These are phyloP conservation scores for Drosophila pseudotakahashii DNA, from an alignment of 2,888 invertebrate genomes.

Conservation along the genomic window DNA sequence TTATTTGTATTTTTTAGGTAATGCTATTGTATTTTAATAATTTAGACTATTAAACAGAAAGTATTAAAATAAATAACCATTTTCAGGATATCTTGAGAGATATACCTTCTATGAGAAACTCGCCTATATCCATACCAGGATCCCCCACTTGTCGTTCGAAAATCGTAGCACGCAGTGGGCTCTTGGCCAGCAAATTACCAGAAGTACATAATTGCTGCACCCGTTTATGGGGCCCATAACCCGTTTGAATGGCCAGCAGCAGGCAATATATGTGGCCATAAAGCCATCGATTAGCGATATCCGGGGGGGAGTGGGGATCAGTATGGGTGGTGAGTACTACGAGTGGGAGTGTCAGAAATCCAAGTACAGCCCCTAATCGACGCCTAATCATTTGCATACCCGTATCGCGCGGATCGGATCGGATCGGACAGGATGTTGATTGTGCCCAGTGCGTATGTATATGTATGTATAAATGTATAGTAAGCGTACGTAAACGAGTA, in stretches of 20 bases:
- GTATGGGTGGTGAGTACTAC: too few relatives aligned
- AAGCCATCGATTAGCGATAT: constrained; percentile 23
- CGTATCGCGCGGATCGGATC: constrained; percentile 39
- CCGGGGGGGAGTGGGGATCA: neutral
- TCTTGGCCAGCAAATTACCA: constrained; percentile 36
- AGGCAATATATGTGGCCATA: constrained; percentile 26
- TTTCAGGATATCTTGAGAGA: too few relatives aligned
- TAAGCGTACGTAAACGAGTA: constrained; percentile 25
- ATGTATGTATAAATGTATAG: constrained; percentile 12
- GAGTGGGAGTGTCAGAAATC: constrained; percentile 28
- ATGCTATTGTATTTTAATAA: too few relatives aligned
- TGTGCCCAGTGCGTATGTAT: constrained; percentile 32
- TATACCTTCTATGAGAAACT: neutral
- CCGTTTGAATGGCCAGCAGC: constrained; percentile 12
- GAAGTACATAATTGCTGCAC: constrained; percentile 42
- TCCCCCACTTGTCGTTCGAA: neutral
- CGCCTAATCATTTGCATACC: constrained; percentile 65
- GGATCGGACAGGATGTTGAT: constrained; percentile 73
- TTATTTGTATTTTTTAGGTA: too few relatives aligned
- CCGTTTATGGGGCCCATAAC: constrained; percentile 27
- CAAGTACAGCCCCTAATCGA: constrained; percentile 39
- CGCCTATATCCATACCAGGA: neutral
- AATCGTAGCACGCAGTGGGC: constrained; percentile 24
- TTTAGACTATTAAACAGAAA: too few relatives aligned
- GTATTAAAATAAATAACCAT: too few relatives aligned